These are phyloP conservation scores for Patiria pectinifera DNA, from an alignment of 53 echinoderm and acorn worm species.

Conservation along the genomic window DNA sequence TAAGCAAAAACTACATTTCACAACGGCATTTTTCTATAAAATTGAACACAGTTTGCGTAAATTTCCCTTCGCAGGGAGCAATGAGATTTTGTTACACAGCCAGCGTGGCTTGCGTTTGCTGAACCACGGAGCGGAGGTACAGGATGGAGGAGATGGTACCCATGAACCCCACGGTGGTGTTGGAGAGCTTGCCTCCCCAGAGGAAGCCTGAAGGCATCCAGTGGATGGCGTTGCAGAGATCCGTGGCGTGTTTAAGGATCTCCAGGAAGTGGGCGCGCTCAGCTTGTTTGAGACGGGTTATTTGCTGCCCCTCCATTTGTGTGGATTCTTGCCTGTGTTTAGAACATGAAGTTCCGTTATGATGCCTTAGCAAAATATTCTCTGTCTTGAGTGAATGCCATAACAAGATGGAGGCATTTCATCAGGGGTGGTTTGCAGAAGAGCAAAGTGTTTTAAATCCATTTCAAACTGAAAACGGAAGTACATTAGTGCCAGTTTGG, in stretches of 20 bases:
- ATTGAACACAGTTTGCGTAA: too few relatives aligned
- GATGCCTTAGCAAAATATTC: not conserved
- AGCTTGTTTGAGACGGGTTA: conserved; percentile 12
- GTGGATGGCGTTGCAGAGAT: conserved; percentile 84
- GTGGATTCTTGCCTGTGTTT: not conserved
- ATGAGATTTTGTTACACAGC: not conserved
- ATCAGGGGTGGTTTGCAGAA: too few relatives aligned
- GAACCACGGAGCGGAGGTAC: conserved; percentile 6
- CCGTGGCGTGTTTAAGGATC: conserved; percentile 57
- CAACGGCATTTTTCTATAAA: too few relatives aligned
- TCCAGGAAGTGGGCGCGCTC: conserved; percentile 25
- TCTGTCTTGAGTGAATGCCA: not conserved
- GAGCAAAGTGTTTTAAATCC: too few relatives aligned
- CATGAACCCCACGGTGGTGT: conserved; percentile 71
- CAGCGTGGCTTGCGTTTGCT: conserved; percentile 34
- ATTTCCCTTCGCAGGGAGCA: not conserved
- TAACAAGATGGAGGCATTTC: too few relatives aligned
- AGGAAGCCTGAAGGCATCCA: conserved; percentile 83
- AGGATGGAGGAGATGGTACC: conserved; percentile 84
- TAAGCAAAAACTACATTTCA: too few relatives aligned
- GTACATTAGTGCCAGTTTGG: too few relatives aligned
- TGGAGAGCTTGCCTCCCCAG: conserved; percentile 78
- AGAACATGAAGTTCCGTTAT: not conserved
- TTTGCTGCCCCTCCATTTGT: not conserved
- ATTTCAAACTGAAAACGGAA: too few relatives aligned